Percentiles rank a stretch among this genome's conserved stretches.
phyloP scores from a whole-genome alignment of 2,113 vertebrate species.

The Clarias macrocephalus region DNA sequence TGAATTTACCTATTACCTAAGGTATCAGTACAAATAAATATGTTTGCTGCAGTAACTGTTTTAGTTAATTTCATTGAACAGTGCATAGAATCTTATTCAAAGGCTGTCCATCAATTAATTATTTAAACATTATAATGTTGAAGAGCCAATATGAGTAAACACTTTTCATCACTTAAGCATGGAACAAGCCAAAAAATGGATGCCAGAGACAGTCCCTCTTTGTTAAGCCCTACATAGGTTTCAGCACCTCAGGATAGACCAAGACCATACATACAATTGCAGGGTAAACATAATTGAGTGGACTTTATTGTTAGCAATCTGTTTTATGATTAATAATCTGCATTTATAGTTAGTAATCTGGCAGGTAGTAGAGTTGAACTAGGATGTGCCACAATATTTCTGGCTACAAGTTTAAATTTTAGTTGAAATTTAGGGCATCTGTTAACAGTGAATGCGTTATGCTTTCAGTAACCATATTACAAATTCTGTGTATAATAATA shows the following conservation, averaged over 20 bases:
- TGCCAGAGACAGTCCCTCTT: neutral
- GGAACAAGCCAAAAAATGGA: neutral
- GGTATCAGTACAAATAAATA: neutral
- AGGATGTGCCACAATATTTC: neutral
- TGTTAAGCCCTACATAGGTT: neutral
- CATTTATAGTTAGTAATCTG: neutral
- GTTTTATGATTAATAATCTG: neutral
- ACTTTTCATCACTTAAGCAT: neutral
- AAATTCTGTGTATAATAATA: neutral
- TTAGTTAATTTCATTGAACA: neutral
- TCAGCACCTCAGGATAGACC: neutral
- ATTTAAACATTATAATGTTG: neutral
- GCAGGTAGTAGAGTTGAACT: neutral
- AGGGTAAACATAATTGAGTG: neutral
- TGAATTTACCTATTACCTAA: neutral
- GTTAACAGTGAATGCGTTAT: neutral
- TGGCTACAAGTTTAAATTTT: neutral
- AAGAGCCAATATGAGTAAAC: neutral
- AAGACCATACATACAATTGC: neutral
- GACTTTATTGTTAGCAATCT: neutral
- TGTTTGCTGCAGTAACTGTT: neutral
- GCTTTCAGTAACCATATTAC: neutral
- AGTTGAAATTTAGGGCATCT: neutral
- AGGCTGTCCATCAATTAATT: neutral
- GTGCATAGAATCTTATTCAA: neutral